These are phyloP conservation scores for Pseudachorutes palmiensis DNA, from an alignment of 1,140 invertebrate genomes.

Conservation along the genomic window DNA sequence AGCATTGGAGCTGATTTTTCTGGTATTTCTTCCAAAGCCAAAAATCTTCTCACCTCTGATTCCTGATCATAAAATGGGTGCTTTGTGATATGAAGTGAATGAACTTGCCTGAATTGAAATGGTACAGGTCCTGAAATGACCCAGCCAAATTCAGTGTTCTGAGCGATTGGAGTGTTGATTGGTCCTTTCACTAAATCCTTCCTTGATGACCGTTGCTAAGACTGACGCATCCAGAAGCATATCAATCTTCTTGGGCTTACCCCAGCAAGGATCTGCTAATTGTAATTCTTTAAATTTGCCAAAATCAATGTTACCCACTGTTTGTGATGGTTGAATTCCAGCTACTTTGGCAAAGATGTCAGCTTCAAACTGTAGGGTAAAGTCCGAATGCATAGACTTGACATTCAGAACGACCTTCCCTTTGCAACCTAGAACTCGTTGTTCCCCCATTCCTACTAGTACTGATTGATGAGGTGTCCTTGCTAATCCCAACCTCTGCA, in stretches of 20 bases:
- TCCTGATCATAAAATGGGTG: no score
- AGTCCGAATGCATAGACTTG: no score
- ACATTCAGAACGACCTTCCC: no score
- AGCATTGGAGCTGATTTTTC: not conserved
- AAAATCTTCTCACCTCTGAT: no score
- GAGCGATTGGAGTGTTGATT: not conserved
- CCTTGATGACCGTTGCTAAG: not conserved
- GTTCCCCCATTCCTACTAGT: no score
- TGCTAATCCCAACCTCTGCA: no score
- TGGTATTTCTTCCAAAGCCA: not conserved
- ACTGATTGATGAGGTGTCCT: no score
- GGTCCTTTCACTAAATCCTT: not conserved
- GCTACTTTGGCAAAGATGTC: no score
- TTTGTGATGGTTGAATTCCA: not conserved
- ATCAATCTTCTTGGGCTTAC: not conserved
- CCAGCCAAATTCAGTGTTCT: not conserved
- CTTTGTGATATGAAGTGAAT: no score
- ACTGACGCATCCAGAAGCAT: constrained; percentile 1
- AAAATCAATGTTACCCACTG: not conserved
- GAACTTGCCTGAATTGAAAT: no score
- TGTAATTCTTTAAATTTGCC: not conserved
- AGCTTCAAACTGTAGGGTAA: no score
- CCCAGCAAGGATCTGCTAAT: constrained; percentile 11
- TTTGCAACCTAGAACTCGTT: no score
- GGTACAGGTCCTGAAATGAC: not conserved